Percentiles rank a stretch among this genome's conserved stretches.
Conservation (phyloP, 1,140 invertebrate genomes). For the Amphibalanus amphitrite region DNA sequence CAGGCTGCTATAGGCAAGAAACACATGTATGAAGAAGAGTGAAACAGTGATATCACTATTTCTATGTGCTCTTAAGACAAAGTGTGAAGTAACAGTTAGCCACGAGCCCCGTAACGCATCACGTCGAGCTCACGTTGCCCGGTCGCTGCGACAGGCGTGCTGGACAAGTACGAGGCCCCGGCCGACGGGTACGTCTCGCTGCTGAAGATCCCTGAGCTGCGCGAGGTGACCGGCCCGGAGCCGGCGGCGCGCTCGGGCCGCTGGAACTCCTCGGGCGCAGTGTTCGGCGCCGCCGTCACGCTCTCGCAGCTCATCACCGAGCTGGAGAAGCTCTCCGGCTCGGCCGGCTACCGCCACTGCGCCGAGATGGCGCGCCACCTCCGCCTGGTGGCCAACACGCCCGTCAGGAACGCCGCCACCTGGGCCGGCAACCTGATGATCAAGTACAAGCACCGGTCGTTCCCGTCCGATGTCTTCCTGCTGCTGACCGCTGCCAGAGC, state of each 20-base stretch:
- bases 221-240: conserved; percentile 3
- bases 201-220: conserved; percentile 23
- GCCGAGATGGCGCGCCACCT: conserved; percentile 5
- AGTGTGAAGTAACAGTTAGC: too few relatives aligned
- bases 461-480: conserved; percentile 7
- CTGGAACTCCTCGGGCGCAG: neutral
- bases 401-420: conserved; percentile 3
- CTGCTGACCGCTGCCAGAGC: conserved; percentile 29
- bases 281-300: conserved; percentile 18
- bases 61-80: too few relatives aligned
- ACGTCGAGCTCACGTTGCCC: too few relatives aligned
- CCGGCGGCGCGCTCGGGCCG: too few relatives aligned
- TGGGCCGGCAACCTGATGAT: conserved; percentile 9
- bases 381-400: neutral
- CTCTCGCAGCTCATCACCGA: conserved; percentile 17
- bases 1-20: too few relatives aligned
- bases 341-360: conserved; percentile 1
- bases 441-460: conserved; percentile 7
- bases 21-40: too few relatives aligned
- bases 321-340: conserved; percentile 11
- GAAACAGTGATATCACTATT: too few relatives aligned
- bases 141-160: neutral
- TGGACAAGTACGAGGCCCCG: conserved; percentile 26
- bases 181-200: conserved; percentile 26
- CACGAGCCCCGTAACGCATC: too few relatives aligned